Base-by-base conservation (phyloP, 2,888 invertebrate species). In the Aspidiotus destructor region DNA sequence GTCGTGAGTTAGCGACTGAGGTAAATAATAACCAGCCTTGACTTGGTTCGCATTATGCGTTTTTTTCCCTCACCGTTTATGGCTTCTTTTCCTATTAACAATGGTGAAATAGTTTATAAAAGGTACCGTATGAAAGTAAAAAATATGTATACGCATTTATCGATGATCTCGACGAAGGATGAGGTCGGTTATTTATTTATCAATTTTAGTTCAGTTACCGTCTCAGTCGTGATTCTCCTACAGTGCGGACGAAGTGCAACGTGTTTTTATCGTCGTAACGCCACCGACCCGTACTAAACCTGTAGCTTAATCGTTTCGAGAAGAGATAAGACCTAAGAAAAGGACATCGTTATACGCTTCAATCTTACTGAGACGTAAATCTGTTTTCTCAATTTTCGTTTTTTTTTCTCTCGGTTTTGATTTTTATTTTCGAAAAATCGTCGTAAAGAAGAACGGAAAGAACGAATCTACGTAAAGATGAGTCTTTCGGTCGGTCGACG, bases 401-500 rank as follows among this genome's bases (percentile, higher is more conserved):
- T 28, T 28, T 28, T 28, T 28, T 28, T 28, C 28, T 5, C 28
- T 28, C 28, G 28, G 28, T 28, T 53, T 53, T 63, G 16, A 15
- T 15, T 15, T n/a, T n/a, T 40, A 60, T 10, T 13, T 16, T 16
- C 13, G 2, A 57, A 60, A 41, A 6, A 6, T 60, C 28, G 60
- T n/a, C 10, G 40, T 28, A 10, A 11, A 16, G 17, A 17, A 9
- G 17, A 9, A 15, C 57, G n/a, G 3, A 40, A 40, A 44, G 2
- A 62, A 44, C 15, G 28, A 28, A 28, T 28, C 28, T 28, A 28
- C 28, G 28, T 28, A 28, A 28, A 28, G 5, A 58, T 67, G 57
- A 41, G 52, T 42, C 44, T 58, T 13, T 41, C 67, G n/a, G 52
- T 61, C 11, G 79, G 78, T 7, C 76, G 85, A 70, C 79, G 87